Evolutionary conservation across 2,888 invertebrate species (phyloP), one percentile per base, ranked within the genome.

Genomic region (Erebia epiphron): DNA sequence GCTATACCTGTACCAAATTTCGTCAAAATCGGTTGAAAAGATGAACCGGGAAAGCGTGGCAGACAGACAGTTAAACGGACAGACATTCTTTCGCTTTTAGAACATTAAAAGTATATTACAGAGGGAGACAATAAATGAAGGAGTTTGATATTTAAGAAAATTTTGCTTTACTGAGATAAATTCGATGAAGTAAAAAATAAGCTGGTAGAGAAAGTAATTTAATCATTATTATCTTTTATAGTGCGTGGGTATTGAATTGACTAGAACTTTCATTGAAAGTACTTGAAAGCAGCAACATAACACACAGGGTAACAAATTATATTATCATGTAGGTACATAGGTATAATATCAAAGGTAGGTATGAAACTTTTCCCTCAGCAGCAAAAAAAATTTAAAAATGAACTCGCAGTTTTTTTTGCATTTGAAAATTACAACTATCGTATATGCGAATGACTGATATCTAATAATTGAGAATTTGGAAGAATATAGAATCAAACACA

Each of bases 201-300:
- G 35, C 35, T 35, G 8, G 21, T 63, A 72, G 72, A 71, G 76
- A 75, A 76, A 76, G 75, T 74, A 49, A 69, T 11, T 43, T 69
- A 66, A 54, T 52, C 56, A 26, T 26, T 21, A 72, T 66, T 67
- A 74, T 72, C 74, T 74, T 75, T 75, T 75, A 72, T 69, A 57
- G 21, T 58, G 69, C 72, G 75, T 73, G 72, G 73, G 72, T 73
- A 68, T 70, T 66, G 61, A 61, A 70, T 52, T 62, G 58, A 65
- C 14, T 56, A 73, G 26, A 58, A 58, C 63, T 73, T 69, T 68
- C 71, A 68, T 74, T 71, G 60, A 65, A 65, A 41, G 26, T 60
- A 49, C 18, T 60, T 65, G 18, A 14, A 56, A 56, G 9, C 18
- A 14, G 16, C 14, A 66, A 14, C 46, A 35, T n/a, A 54, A 43